A percentile compares a stretch with the other conserved stretches of the same genome.
These are phyloP conservation scores for Sebastes glaucus DNA, from an alignment of 2,797 vertebrate species.

Conservation along the genomic window DNA sequence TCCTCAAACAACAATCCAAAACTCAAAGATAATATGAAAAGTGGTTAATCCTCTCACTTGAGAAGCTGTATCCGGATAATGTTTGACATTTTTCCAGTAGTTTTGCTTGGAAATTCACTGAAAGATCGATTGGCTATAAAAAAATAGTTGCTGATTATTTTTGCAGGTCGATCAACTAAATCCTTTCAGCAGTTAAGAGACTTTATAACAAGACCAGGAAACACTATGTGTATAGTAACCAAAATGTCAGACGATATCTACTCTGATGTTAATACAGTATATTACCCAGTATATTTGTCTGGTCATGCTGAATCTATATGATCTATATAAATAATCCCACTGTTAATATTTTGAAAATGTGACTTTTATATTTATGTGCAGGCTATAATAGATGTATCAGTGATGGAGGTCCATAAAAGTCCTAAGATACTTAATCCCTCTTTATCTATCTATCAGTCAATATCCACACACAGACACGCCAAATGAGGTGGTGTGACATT, in stretches of 20 bases:
- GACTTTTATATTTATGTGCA: neutral
- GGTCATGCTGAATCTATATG: neutral
- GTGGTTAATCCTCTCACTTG: neutral
- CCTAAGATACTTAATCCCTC: neutral
- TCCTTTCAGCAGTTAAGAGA: neutral
- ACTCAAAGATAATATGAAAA: neutral
- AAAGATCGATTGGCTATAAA: neutral
- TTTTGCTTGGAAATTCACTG: neutral
- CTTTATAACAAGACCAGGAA: neutral
- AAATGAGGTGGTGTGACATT: neutral
- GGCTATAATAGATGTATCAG: neutral
- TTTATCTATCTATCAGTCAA: neutral
- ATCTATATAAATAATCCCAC: neutral
- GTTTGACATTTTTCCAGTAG: neutral
- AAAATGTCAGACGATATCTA: neutral
- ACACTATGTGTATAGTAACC: neutral
- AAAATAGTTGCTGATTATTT: neutral
- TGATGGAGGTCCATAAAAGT: neutral
- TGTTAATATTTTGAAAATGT: neutral
- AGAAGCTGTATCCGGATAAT: neutral
- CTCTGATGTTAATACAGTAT: neutral
- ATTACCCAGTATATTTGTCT: neutral
- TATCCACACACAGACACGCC: neutral
- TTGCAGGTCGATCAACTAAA: neutral
- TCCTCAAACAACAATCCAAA: neutral